These are phyloP conservation scores for Prunella strophiata DNA, from an alignment of 2,797 vertebrate genomes.

Conservation along the genomic window DNA sequence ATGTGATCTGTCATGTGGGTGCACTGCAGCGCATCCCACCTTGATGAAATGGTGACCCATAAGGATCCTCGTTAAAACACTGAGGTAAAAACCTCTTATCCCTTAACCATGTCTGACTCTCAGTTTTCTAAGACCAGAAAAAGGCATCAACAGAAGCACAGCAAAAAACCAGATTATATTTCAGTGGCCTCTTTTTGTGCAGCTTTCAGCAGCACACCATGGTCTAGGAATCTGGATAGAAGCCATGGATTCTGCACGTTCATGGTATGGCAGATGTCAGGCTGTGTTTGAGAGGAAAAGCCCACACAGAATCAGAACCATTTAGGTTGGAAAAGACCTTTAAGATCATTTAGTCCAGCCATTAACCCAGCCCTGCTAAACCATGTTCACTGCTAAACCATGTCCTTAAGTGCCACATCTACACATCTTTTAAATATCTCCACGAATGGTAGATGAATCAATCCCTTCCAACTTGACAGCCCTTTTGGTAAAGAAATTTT, in stretches of 20 bases:
- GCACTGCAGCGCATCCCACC: background rate
- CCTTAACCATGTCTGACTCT: background rate
- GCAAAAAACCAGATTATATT: background rate
- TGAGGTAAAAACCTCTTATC: background rate
- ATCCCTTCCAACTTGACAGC: background rate
- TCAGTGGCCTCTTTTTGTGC: background rate
- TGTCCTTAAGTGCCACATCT: background rate
- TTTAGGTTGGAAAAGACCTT: background rate
- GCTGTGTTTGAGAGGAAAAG: background rate
- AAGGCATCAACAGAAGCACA: background rate
- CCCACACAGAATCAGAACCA: background rate
- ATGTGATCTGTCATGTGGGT: rapidly evolving
- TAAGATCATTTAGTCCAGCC: background rate
- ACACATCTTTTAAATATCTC: background rate
- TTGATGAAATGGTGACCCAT: background rate
- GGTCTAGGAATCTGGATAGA: background rate
- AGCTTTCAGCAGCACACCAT: background rate
- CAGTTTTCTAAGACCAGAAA: background rate
- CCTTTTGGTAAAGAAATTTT: background rate
- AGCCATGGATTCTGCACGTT: background rate
- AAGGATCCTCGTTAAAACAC: background rate
- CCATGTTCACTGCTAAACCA: background rate
- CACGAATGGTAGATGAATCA: background rate
- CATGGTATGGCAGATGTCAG: background rate
- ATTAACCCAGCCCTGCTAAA: background rate